Conservation (phyloP, 2,888 invertebrate species). For the Pegoplata infirma region DNA sequence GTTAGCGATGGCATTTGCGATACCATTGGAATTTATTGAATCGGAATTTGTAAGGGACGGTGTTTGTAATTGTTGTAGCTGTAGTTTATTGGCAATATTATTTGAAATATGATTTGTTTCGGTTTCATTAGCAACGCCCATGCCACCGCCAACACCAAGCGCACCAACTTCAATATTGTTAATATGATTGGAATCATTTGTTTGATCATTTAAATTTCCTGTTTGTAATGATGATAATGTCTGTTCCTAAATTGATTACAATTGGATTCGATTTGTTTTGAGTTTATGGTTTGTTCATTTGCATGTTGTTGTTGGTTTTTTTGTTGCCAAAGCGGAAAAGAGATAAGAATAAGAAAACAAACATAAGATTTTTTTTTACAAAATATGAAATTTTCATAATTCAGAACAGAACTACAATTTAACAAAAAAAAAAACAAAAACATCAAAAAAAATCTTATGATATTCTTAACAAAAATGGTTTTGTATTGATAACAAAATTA, state of each 20-base stretch:
- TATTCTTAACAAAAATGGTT: slow-evolving; percentile 11
- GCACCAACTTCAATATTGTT: slow-evolving; percentile 31
- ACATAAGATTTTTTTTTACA: slow-evolving; percentile 46
- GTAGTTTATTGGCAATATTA: slow-evolving; percentile 47
- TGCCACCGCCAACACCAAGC: slow-evolving; percentile 52
- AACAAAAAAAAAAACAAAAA: slow-evolving; percentile 49
- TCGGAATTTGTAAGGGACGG: slow-evolving; percentile 52
- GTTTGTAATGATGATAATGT: slow-evolving; percentile 49
- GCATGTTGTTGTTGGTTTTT: slow-evolving; percentile 40
- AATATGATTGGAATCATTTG: slow-evolving; percentile 37
- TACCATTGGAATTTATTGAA: slow-evolving; percentile 58
- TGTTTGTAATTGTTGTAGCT: slow-evolving; percentile 21
- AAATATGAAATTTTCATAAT: slow-evolving; percentile 38
- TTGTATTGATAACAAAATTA: neutral
- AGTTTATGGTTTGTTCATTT: slow-evolving; percentile 15
- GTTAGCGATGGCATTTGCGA: slow-evolving; percentile 49
- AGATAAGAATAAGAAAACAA: slow-evolving; percentile 53
- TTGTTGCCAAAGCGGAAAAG: slow-evolving; percentile 51
- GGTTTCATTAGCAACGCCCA: slow-evolving; percentile 36
- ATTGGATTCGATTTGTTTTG: slow-evolving; percentile 12
- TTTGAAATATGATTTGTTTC: slow-evolving; percentile 48
- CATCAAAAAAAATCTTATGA: slow-evolving; percentile 50
- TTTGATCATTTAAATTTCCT: slow-evolving; percentile 57
- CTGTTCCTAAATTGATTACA: slow-evolving; percentile 46
- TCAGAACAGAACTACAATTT: slow-evolving; percentile 51